Evolutionary conservation across 2,888 invertebrate genomes (phyloP).

Genomic region (Glyphotaelius pellucidus): DNA sequence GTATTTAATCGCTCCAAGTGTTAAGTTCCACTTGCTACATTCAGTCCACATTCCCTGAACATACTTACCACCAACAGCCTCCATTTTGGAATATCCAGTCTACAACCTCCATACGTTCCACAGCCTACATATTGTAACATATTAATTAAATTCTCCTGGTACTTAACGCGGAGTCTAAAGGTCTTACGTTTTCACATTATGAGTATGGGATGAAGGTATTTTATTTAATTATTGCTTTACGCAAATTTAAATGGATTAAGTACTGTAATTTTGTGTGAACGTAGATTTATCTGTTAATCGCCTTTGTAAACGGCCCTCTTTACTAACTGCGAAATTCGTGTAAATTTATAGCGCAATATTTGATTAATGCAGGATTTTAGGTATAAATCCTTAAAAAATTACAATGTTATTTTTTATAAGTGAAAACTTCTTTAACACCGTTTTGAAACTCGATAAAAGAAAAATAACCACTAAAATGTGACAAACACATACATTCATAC

Average conservation of each 20-base stretch:
- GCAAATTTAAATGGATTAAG: neutral
- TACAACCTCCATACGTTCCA: neutral
- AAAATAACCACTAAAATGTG: too few relatives aligned
- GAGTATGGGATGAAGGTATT: neutral
- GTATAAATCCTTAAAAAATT: too few relatives aligned
- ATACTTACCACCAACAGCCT: neutral
- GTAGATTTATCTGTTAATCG: neutral
- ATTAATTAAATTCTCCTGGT: neutral
- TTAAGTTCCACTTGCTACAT: constrained; percentile 3
- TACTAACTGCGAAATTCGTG: too few relatives aligned
- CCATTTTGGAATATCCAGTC: too few relatives aligned
- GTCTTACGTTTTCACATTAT: neutral
- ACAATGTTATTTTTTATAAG: too few relatives aligned
- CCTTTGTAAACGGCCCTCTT: neutral
- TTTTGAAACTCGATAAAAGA: too few relatives aligned
- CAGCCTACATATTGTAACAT: neutral
- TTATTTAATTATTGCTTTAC: neutral
- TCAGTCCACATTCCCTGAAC: neutral
- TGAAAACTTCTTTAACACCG: too few relatives aligned
- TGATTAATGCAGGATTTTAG: too few relatives aligned
- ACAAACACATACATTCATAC: too few relatives aligned
- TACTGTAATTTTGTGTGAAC: neutral
- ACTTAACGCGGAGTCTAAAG: neutral
- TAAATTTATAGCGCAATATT: too few relatives aligned
- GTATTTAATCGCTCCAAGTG: constrained; percentile 19